Conservation (phyloP, 92 coral and sea anemone species). For the Desmophyllum pertusum region DNA sequence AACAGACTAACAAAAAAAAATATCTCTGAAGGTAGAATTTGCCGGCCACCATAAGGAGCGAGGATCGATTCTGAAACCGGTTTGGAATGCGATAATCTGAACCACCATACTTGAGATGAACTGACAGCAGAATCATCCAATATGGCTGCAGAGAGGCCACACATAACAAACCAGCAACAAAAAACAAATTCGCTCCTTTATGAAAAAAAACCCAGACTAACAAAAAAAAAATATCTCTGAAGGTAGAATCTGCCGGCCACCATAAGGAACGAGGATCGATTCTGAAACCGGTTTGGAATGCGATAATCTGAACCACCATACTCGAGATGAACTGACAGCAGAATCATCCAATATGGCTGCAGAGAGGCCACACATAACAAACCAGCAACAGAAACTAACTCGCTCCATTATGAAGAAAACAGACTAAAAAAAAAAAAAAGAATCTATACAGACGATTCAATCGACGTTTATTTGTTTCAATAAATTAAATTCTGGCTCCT, state of each 20-base stretch:
- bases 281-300: no score
- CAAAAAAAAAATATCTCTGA: no score
- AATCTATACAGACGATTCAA: no score
- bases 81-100: constrained; percentile 22
- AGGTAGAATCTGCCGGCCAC: no score
- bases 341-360: constrained; percentile 15
- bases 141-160: constrained; percentile 11
- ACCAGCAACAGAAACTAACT: background rate
- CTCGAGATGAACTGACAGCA: constrained; percentile 14
- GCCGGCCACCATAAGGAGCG: no score
- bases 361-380: constrained; percentile 11
- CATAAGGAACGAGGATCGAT: no score
- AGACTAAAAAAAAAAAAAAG: background rate
- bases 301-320: constrained; percentile 27
- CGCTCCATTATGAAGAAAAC: background rate
- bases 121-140: constrained; percentile 10
- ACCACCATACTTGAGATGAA: constrained; percentile 27
- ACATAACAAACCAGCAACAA: constrained; percentile 7
- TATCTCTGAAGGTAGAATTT: no score
- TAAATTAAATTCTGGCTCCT: background rate
- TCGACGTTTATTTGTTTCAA: no score
- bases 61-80: no score
- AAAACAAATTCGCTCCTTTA: background rate
- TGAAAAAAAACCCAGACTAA: background rate
- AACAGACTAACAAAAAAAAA: background rate